These are phyloP conservation scores for Saguinus midas DNA, from an alignment of 2,113 vertebrate genomes.

Conservation along the genomic window DNA sequence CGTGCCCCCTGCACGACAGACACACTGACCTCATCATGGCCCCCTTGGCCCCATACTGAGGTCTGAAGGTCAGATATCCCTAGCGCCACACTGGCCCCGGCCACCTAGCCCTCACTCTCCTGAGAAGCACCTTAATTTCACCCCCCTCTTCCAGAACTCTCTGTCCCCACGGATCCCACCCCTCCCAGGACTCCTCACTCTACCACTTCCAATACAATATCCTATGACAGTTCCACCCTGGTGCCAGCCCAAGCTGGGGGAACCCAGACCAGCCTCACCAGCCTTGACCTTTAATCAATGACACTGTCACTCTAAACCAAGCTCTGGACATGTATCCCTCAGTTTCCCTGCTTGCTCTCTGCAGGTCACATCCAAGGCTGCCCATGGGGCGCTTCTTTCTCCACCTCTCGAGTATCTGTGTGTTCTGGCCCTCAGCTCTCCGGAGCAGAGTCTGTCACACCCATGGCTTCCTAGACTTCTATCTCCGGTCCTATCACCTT, in stretches of 20 bases:
- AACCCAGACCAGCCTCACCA: not conserved
- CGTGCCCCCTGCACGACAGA: not conserved
- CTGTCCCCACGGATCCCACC: not conserved
- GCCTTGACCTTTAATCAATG: not conserved
- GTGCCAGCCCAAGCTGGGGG: not conserved
- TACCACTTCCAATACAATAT: not conserved
- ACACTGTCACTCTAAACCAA: not conserved
- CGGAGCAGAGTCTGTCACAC: accelerated
- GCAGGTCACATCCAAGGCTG: not conserved
- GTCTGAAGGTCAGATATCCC: not conserved
- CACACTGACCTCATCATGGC: not conserved
- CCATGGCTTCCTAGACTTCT: not conserved
- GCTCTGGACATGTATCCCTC: not conserved
- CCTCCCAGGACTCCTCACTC: not conserved
- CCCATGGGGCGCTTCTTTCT: not conserved
- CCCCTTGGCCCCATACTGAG: accelerated
- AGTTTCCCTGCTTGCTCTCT: not conserved
- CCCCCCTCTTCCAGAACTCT: not conserved
- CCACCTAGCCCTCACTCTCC: not conserved
- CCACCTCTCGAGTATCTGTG: not conserved
- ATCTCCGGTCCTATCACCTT: not conserved
- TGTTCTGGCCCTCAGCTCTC: not conserved
- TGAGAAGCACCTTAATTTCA: not conserved
- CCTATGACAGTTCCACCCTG: not conserved
- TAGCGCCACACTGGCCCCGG: accelerated